Evolutionary conservation across 2,113 vertebrate genomes (phyloP).

Genomic region (Heterochromis multidens): DNA sequence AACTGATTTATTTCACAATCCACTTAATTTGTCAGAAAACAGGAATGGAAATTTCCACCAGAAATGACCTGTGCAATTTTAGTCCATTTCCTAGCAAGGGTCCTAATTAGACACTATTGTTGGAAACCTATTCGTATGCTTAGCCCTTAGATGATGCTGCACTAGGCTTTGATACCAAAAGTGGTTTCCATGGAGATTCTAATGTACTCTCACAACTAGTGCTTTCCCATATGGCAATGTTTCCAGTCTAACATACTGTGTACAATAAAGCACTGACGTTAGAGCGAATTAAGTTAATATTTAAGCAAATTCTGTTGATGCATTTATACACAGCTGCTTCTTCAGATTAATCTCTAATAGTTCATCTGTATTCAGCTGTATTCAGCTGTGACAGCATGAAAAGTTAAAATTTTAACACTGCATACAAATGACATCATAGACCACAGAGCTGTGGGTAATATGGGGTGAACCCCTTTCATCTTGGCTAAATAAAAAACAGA

Average conservation of each 20-base stretch:
- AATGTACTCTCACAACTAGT: slow-evolving; percentile 73
- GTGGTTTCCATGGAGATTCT: slow-evolving; percentile 81
- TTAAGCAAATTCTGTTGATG: neutral
- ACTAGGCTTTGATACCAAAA: slow-evolving; percentile 76
- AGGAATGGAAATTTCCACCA: slow-evolving; percentile 51
- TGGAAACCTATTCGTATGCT: slow-evolving; percentile 66
- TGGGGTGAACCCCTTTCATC: slow-evolving; percentile 51
- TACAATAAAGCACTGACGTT: neutral
- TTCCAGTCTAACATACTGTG: slow-evolving; percentile 24
- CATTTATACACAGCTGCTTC: neutral
- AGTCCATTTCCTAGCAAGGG: slow-evolving; percentile 61
- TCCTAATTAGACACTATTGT: slow-evolving; percentile 75
- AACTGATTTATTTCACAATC: neutral
- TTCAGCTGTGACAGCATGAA: neutral
- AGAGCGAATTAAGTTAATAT: neutral
- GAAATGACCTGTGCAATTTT: slow-evolving; percentile 53
- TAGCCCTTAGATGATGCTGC: slow-evolving; percentile 74
- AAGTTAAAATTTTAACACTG: slow-evolving; percentile 50
- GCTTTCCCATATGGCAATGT: slow-evolving; percentile 62
- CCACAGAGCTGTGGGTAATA: slow-evolving; percentile 50
- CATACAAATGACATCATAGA: slow-evolving; percentile 60
- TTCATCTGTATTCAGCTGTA: slow-evolving; percentile 9
- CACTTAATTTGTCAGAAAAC: neutral
- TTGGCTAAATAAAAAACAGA: slow-evolving; percentile 35
- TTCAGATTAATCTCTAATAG: neutral